Evolutionary conservation across 2,797 vertebrate species (phyloP).

Genomic region (Poeciliopsis turneri): DNA sequence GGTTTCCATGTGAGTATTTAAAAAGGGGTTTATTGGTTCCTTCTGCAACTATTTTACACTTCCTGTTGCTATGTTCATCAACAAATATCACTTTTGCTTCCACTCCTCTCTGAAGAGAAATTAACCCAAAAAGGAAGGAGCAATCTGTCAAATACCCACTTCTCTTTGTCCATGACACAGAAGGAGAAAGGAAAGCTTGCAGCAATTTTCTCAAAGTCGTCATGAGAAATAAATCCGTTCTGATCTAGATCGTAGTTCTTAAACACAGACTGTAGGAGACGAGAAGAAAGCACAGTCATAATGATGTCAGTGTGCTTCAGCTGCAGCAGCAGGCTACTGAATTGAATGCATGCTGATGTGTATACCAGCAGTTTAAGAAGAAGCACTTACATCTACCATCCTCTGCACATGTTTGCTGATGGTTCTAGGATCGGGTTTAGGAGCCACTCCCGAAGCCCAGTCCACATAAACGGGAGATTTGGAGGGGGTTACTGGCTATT

Average conservation of each 20-base stretch:
- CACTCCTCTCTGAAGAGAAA: slow-evolving; percentile 47
- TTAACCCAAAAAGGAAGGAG: slow-evolving; percentile 4
- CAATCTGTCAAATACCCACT: slow-evolving; percentile 82
- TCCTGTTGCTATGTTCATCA: slow-evolving; percentile 63
- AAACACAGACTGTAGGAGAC: slow-evolving; percentile 89
- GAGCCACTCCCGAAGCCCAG: slow-evolving; percentile 93
- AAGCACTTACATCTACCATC: slow-evolving; percentile 91
- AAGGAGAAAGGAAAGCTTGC: slow-evolving; percentile 94
- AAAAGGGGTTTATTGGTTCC: slow-evolving; percentile 38
- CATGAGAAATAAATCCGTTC: slow-evolving; percentile 95
- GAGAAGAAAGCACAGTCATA: slow-evolving; percentile 38
- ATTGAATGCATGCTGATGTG: slow-evolving; percentile 25
- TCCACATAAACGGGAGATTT: slow-evolving; percentile 92
- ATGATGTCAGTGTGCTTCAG: slow-evolving; percentile 37
- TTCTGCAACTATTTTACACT: slow-evolving; percentile 55
- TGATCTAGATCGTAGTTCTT: slow-evolving; percentile 97
- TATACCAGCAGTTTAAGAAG: slow-evolving; percentile 23
- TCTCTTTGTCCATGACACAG: slow-evolving; percentile 96
- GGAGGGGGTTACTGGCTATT: slow-evolving; percentile 92
- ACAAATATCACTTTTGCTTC: slow-evolving; percentile 64
- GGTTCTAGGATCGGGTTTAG: slow-evolving; percentile 93
- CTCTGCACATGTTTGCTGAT: slow-evolving; percentile 95
- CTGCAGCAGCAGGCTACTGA: slow-evolving; percentile 31
- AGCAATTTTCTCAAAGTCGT: slow-evolving; percentile 96
- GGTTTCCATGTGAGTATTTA: slow-evolving; percentile 19